phyloP scores from a whole-genome alignment of 2,888 invertebrate genomes.

The Drosophila multiciliata region DNA sequence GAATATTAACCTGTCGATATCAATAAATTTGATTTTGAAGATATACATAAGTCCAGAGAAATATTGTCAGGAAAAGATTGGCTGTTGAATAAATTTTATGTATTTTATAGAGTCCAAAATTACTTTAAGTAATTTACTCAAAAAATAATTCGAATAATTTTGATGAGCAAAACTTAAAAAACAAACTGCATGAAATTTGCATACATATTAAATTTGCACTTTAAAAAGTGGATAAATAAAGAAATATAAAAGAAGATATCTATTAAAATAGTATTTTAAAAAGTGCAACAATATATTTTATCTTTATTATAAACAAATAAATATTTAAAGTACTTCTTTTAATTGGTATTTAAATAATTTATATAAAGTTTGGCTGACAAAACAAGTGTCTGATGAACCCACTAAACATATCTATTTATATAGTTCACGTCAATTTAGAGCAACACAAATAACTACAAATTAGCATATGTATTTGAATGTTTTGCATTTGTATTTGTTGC shows the following conservation, averaged over 20 bases:
- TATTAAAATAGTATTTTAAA: not conserved
- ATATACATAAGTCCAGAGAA: not conserved
- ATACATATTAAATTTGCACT: not conserved
- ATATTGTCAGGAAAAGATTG: not conserved
- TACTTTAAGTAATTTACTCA: not conserved
- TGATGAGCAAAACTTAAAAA: not conserved
- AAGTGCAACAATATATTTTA: not conserved
- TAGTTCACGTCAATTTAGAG: conserved; percentile 19
- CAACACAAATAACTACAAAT: not conserved
- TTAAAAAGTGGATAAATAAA: not conserved
- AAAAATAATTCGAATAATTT: not conserved
- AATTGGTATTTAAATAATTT: not conserved
- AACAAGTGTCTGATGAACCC: conserved; percentile 3
- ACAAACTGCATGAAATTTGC: not conserved
- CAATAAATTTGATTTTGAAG: not conserved
- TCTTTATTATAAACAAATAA: not conserved
- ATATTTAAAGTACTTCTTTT: not conserved
- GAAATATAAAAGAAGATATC: not conserved
- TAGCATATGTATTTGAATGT: conserved; percentile 16
- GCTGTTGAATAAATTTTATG: not conserved
- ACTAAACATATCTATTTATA: conserved; percentile 11
- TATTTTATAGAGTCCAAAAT: not conserved
- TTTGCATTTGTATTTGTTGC: conserved; percentile 27
- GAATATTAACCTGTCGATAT: not conserved
- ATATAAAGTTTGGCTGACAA: not conserved